phyloP scores from a whole-genome alignment of 2,797 vertebrate genomes.

The Squalus acanthias region DNA sequence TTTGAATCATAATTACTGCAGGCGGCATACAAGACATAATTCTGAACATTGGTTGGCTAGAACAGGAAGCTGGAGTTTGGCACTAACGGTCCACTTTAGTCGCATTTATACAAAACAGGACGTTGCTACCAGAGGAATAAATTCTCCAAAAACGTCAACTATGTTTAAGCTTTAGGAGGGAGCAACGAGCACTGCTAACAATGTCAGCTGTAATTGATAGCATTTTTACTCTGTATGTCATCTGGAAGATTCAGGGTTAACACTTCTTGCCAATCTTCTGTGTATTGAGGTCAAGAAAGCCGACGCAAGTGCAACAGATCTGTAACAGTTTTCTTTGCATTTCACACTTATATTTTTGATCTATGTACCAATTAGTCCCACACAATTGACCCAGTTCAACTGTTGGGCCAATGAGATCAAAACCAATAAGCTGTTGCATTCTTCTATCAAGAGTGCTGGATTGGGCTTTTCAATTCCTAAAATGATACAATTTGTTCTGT shows the following conservation, averaged over 20 bases:
- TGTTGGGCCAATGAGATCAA: not conserved
- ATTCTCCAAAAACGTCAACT: not conserved
- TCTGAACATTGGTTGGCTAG: not conserved
- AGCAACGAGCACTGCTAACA: not conserved
- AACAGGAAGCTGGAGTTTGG: not conserved
- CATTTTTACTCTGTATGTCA: not conserved
- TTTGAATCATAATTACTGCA: not conserved
- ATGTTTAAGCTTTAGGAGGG: not conserved
- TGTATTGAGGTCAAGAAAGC: not conserved
- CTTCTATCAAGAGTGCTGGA: not conserved
- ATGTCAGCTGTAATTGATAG: not conserved
- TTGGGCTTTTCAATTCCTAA: not conserved
- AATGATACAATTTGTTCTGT: conserved; percentile 28
- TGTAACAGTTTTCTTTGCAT: not conserved
- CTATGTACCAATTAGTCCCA: conserved; percentile 3
- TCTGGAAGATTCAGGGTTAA: not conserved
- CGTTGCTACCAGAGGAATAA: not conserved
- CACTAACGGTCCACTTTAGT: not conserved
- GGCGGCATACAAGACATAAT: not conserved
- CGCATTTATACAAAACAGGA: not conserved
- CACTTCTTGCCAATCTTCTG: not conserved
- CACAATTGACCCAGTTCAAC: not conserved
- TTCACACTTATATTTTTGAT: not conserved
- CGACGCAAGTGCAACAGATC: not conserved
- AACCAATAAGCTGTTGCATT: conserved; percentile 13